Conservation (phyloP, 2,113 vertebrate genomes). For the Indri indri region DNA sequence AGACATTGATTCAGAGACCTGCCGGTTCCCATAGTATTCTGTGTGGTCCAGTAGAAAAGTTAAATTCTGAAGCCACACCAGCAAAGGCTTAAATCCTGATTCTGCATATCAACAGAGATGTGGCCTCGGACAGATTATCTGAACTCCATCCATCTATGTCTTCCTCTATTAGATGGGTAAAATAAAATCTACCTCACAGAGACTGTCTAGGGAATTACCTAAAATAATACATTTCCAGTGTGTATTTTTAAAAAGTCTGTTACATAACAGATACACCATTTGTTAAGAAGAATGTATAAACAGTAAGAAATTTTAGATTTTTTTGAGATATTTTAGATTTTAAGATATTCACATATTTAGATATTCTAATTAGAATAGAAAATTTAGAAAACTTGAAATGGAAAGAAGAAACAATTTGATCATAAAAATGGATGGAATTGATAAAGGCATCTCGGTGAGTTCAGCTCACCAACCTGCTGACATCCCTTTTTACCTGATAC, state of each 20-base stretch:
- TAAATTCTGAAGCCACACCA: neutral
- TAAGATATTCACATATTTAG: neutral
- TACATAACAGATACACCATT: neutral
- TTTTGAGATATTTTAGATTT: neutral
- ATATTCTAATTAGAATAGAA: neutral
- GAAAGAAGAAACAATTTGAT: neutral
- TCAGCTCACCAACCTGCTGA: neutral
- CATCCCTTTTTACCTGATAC: neutral
- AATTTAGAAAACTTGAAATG: neutral
- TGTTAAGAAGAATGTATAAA: neutral
- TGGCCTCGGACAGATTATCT: neutral
- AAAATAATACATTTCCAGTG: neutral
- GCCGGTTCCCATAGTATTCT: neutral
- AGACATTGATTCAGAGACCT: neutral
- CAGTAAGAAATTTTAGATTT: neutral
- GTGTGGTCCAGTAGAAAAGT: neutral
- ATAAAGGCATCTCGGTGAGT: neutral
- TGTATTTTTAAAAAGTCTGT: neutral
- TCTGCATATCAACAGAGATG: neutral
- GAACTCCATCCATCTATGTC: neutral
- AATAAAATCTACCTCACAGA: neutral
- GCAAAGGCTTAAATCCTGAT: neutral
- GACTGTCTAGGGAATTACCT: neutral
- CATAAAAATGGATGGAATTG: neutral
- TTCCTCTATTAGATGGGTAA: neutral